Evolutionary conservation across 2,797 vertebrate genomes (phyloP).

Genomic region (Hapalemur alaotrensis): DNA sequence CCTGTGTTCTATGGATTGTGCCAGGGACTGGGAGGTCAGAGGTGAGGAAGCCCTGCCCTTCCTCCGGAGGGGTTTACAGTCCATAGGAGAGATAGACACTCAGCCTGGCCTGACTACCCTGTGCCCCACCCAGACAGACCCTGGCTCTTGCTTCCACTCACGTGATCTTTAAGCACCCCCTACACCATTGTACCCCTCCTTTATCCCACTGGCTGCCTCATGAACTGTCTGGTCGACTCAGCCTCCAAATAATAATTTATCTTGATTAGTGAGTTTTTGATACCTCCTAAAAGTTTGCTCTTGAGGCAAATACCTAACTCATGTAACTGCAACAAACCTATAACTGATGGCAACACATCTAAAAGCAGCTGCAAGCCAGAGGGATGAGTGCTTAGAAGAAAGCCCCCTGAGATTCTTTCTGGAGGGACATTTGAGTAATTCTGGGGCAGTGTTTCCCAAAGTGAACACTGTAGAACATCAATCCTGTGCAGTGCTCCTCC

Average conservation of each 20-base stretch:
- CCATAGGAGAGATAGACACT: background rate
- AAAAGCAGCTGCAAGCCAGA: background rate
- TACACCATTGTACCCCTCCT: rapidly evolving
- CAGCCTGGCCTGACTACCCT: background rate
- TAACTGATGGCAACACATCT: background rate
- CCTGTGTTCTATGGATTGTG: background rate
- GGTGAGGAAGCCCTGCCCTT: background rate
- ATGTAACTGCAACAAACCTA: background rate
- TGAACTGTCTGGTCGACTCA: background rate
- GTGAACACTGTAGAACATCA: background rate
- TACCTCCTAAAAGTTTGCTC: background rate
- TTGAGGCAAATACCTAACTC: background rate
- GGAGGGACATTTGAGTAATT: background rate
- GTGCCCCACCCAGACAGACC: background rate
- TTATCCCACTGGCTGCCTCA: background rate
- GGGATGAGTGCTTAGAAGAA: background rate
- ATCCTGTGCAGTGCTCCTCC: background rate
- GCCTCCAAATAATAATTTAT: background rate
- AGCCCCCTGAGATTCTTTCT: background rate
- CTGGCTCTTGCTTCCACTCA: background rate
- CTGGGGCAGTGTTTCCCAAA: background rate
- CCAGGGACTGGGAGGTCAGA: background rate
- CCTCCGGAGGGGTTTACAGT: background rate
- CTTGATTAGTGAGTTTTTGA: slow-evolving; percentile 17
- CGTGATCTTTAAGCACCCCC: background rate